These are phyloP conservation scores for Notarius lentiginosus DNA, from an alignment of 2,113 vertebrate genomes.

Conservation along the genomic window DNA sequence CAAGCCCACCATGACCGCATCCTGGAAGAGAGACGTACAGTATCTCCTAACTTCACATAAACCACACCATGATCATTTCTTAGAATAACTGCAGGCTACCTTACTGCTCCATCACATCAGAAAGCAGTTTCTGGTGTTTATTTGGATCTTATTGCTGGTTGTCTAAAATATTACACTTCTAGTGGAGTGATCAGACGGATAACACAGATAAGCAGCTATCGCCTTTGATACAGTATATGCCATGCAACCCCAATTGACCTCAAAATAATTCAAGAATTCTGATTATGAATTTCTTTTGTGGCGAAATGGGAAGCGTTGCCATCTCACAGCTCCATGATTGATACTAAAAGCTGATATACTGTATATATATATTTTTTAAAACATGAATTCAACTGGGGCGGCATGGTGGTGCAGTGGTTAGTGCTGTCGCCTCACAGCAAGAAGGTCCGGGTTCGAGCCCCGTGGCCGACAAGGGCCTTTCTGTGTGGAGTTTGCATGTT, in stretches of 20 bases:
- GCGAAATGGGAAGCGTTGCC: background rate
- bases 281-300: background rate
- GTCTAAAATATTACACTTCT: background rate
- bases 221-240: background rate
- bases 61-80: background rate
- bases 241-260: background rate
- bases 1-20: conserved; percentile 89
- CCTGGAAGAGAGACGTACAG: conserved; percentile 64
- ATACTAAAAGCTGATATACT: background rate
- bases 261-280: background rate
- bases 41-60: background rate
- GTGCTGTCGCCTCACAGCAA: too few relatives aligned
- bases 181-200: background rate
- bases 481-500: too few relatives aligned
- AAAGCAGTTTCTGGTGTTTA: background rate
- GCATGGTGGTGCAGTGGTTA: too few relatives aligned
- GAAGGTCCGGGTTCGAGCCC: too few relatives aligned
- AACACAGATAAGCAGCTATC: background rate
- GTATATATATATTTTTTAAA: too few relatives aligned
- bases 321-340: background rate
- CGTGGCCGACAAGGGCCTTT: too few relatives aligned
- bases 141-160: background rate
- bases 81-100: background rate
- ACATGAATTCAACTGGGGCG: too few relatives aligned
- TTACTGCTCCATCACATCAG: background rate